Base-by-base conservation (phyloP, 2,888 invertebrate genomes). In the Andrena trimmerana region DNA sequence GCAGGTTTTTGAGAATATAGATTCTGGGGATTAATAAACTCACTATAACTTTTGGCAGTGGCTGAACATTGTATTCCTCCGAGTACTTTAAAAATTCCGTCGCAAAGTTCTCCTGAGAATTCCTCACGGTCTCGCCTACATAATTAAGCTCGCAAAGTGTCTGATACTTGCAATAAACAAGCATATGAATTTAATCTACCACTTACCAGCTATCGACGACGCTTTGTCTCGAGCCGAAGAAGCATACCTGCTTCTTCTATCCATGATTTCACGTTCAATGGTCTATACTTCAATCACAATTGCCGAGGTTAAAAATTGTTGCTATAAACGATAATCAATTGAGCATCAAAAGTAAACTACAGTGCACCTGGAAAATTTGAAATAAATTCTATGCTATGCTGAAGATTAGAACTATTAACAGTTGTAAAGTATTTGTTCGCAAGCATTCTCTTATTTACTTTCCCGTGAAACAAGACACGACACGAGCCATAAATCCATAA, bases 31-130 rank as follows among this genome's bases (percentile, higher is more conserved):
- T n/a, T 10, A 7, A 13, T 50, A 24, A 13, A 71, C 77, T 86
- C 50, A 87, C 86, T 6, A 67, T 0, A 16, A 87, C 63, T 36
- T 3, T 63, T 20, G 87, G 87, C 10, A 84, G 29, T 2, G 69
- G 73, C 1, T 63, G 1, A 7, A 82, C 74, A 20, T 83, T 52
- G 6, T 73, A 78, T 42, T 83, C 73, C 1, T 76, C 68, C 7
- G 75, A 73, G 20, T 48, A 62, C n/a, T 52, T 86, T 6, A 86
- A 29, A 69, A 88, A 88, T 10, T 87, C 87, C 1, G 70, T 66
- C 1, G 29, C 69, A n/a, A 88, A 86, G 72, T 73, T 84, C 3
- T 86, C 78, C 2, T 59, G 63, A 2, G 33, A 1, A 7, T 7
- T 77, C n/a, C 57, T 72, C 8, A 52, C 7, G 16, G 75, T 65